Evolutionary conservation across 2,888 invertebrate genomes (phyloP).

Genomic region (Andrena praecox): DNA sequence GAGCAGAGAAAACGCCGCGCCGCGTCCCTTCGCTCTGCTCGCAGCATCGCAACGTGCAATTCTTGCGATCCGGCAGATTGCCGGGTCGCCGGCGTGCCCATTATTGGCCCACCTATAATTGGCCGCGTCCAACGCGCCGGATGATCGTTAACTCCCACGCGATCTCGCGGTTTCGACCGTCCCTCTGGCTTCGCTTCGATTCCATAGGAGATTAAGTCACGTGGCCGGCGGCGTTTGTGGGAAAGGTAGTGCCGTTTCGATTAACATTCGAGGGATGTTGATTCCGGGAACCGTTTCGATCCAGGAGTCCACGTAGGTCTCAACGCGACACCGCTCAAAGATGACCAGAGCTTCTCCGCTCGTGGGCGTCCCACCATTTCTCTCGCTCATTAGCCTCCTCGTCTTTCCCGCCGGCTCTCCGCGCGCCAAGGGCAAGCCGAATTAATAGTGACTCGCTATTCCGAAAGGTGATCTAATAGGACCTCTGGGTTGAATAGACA

Average conservation of each 20-base stretch:
- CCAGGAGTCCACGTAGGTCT: background rate
- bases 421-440: conserved; percentile 50
- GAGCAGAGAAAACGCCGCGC: background rate
- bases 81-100: background rate
- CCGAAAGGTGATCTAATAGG: conserved; percentile 73
- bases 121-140: background rate
- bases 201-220: conserved; percentile 20
- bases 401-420: conserved; percentile 27
- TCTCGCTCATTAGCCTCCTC: conserved; percentile 35
- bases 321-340: background rate
- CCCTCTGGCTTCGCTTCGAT: conserved; percentile 8
- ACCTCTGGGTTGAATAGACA: conserved; percentile 38
- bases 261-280: background rate
- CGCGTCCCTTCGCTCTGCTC: background rate
- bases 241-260: too few relatives aligned
- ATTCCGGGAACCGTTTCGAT: background rate
- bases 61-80: conserved; percentile 21
- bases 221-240: background rate
- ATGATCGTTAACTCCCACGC: conserved; percentile 38
- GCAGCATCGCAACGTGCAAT: conserved; percentile 22
- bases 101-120: conserved; percentile 17
- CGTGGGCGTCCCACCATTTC: conserved; percentile 45
- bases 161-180: conserved; percentile 6
- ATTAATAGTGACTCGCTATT: conserved; percentile 68
- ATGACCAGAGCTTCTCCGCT: background rate